Conservation (phyloP, 1,140 invertebrate genomes). For the Maconellicoccus hirsutus region DNA sequence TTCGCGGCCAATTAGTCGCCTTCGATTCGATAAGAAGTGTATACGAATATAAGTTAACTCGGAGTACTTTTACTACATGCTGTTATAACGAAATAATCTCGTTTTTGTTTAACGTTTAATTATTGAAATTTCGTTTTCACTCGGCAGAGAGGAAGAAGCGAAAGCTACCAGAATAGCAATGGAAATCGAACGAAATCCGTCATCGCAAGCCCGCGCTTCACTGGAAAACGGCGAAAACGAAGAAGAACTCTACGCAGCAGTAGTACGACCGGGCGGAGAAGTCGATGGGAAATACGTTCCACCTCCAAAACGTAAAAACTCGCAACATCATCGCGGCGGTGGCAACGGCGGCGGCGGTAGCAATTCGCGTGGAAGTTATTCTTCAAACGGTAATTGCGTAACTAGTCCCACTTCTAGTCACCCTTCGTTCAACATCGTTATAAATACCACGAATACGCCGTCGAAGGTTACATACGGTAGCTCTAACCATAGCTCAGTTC, state of each 20-base stretch:
- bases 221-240: slow-evolving; percentile 88
- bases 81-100: too few species aligned
- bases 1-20: too few species aligned
- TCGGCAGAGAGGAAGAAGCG: slow-evolving; percentile 61
- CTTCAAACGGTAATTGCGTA: slow-evolving; percentile 5
- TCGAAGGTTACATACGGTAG: slow-evolving; percentile 15
- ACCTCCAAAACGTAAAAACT: slow-evolving; percentile 54
- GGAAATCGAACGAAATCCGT: slow-evolving; percentile 76
- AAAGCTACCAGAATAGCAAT: slow-evolving; percentile 76
- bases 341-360: neutral
- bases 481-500: slow-evolving; percentile 12
- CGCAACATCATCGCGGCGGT: neutral
- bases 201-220: slow-evolving; percentile 64
- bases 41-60: too few species aligned
- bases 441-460: slow-evolving; percentile 2
- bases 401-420: slow-evolving; percentile 12
- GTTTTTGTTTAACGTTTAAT: too few species aligned
- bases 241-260: slow-evolving; percentile 59
- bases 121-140: too few species aligned
- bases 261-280: slow-evolving; percentile 39
- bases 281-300: slow-evolving; percentile 54
- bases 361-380: neutral
- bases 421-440: slow-evolving; percentile 1
- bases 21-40: too few species aligned
- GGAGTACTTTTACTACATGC: too few species aligned